Percentiles rank a stretch among this genome's conserved stretches.
phyloP scores from a whole-genome alignment of 2,797 vertebrate genomes.

The Ceryle rudis region DNA sequence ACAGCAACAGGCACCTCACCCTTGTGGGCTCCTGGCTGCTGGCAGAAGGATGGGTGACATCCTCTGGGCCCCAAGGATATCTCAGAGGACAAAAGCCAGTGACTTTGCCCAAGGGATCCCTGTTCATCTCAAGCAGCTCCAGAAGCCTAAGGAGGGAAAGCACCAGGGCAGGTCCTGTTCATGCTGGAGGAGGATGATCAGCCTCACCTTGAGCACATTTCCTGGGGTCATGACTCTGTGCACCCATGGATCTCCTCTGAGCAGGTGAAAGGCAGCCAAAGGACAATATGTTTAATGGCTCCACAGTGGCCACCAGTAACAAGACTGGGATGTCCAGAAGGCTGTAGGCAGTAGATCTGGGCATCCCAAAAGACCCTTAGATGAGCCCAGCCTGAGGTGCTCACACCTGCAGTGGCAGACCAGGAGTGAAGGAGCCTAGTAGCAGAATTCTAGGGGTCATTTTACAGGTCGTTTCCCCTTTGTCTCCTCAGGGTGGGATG shows the following conservation, averaged over 20 bases:
- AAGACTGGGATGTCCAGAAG: background rate
- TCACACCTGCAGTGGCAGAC: background rate
- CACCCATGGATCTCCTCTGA: background rate
- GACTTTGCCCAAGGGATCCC: background rate
- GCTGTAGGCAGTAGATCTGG: background rate
- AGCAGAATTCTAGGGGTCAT: background rate
- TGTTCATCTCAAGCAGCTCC: background rate
- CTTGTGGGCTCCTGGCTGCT: background rate
- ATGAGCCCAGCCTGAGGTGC: background rate
- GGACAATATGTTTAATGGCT: background rate
- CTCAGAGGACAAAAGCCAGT: background rate
- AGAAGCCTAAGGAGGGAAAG: background rate
- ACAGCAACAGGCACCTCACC: background rate
- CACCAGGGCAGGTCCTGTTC: background rate
- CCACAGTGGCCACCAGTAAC: background rate
- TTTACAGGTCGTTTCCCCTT: background rate
- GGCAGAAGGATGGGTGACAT: background rate
- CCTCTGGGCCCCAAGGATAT: background rate
- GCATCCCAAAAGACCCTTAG: background rate
- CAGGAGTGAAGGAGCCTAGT: background rate
- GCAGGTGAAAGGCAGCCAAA: background rate
- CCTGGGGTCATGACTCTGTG: background rate
- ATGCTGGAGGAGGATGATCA: background rate
- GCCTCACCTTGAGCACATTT: background rate
- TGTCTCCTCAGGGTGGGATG: background rate